phyloP scores from a whole-genome alignment of 2,113 vertebrate species.

The Nymphicus hollandicus region DNA sequence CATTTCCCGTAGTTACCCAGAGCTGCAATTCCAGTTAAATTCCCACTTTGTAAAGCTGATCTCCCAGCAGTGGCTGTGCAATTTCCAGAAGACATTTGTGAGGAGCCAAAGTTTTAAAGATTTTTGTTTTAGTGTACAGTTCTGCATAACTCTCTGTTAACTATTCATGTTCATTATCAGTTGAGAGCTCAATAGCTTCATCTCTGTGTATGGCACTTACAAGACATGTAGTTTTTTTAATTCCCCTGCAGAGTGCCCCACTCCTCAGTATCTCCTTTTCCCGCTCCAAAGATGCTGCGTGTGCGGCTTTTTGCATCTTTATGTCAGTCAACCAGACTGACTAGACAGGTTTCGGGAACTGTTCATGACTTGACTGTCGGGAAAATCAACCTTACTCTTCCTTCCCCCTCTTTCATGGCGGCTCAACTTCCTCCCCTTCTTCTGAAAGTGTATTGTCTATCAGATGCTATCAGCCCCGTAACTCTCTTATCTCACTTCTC shows the following conservation, averaged over 20 bases:
- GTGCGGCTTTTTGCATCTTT: not conserved
- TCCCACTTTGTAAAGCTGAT: slow-evolving; percentile 23
- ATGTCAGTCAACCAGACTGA: not conserved
- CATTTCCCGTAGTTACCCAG: slow-evolving; percentile 1
- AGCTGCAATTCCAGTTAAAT: slow-evolving; percentile 33
- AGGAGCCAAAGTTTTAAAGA: not conserved
- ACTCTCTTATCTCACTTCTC: slow-evolving; percentile 46
- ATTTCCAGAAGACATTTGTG: not conserved
- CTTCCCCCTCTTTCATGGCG: not conserved
- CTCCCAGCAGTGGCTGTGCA: not conserved
- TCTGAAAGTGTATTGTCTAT: not conserved
- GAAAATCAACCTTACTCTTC: slow-evolving; percentile 52
- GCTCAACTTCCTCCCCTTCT: not conserved
- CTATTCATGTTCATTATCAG: not conserved
- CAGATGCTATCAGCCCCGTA: not conserved
- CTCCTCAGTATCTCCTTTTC: not conserved
- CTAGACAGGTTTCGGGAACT: slow-evolving; percentile 23
- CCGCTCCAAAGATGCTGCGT: not conserved
- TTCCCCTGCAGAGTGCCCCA: not conserved
- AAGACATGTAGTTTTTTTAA: not conserved
- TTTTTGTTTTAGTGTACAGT: not conserved
- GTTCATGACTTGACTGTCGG: slow-evolving; percentile 28
- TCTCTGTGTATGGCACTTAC: not conserved
- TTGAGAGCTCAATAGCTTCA: not conserved
- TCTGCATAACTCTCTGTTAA: not conserved